Evolutionary conservation across 2,888 invertebrate species (phyloP).

Genomic region (Melinopterus prodromus): DNA sequence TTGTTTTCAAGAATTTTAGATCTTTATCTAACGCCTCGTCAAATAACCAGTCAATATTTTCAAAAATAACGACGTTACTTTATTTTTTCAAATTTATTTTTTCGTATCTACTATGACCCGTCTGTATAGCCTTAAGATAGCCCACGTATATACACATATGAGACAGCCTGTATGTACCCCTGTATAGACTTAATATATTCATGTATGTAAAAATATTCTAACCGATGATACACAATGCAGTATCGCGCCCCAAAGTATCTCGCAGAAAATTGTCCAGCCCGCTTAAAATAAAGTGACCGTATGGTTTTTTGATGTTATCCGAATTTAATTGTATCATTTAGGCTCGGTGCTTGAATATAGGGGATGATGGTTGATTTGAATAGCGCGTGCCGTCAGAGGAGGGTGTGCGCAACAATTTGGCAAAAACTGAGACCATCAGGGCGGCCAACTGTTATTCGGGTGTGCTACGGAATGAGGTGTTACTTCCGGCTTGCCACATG

Average conservation of each 20-base stretch:
- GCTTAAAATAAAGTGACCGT: constrained; percentile 4
- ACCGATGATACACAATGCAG: background rate
- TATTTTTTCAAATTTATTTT: too few relatives aligned
- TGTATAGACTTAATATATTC: background rate
- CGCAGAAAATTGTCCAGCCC: background rate
- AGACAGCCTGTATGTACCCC: too few relatives aligned
- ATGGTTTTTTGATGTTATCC: constrained; percentile 4
- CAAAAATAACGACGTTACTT: too few relatives aligned
- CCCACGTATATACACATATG: too few relatives aligned
- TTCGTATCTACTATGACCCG: too few relatives aligned
- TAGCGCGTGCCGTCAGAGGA: background rate
- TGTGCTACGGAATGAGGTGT: constrained; percentile 30
- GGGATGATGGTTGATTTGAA: constrained; percentile 4
- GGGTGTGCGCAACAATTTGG: background rate
- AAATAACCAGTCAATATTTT: too few relatives aligned
- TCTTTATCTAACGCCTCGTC: too few relatives aligned
- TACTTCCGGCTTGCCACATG: constrained; percentile 31
- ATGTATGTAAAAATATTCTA: background rate
- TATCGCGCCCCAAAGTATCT: background rate
- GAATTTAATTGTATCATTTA: background rate
- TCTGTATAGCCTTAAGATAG: too few relatives aligned
- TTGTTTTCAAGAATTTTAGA: too few relatives aligned
- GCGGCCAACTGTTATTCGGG: constrained; percentile 32
- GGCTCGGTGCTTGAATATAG: background rate
- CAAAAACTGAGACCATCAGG: constrained; percentile 7